phyloP scores from a whole-genome alignment of 2,797 vertebrate genomes.

The Decapterus maruadsi region DNA sequence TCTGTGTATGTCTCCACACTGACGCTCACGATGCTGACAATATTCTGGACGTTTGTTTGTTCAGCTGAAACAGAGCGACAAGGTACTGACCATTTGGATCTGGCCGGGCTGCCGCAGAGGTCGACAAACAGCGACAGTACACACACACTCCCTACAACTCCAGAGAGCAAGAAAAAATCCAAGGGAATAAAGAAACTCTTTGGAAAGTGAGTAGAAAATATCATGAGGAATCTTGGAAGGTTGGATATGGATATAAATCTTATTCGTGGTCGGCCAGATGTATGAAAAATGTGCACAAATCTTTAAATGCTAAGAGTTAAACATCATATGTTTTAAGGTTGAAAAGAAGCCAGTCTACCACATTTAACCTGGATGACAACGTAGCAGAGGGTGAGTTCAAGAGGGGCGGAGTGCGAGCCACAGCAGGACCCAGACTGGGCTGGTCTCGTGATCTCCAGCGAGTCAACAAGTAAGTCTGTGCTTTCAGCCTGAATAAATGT shows the following conservation, averaged over 20 bases:
- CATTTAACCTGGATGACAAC: constrained; percentile 95
- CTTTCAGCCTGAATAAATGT: constrained; percentile 49
- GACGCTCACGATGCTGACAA: constrained; percentile 24
- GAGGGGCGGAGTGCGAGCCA: constrained; percentile 95
- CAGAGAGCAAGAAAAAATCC: constrained; percentile 94
- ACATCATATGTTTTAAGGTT: constrained; percentile 80
- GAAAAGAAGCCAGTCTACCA: constrained; percentile 96
- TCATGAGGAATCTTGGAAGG: background rate
- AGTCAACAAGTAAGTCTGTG: constrained; percentile 85
- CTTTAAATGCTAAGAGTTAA: background rate
- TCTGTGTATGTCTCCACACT: constrained; percentile 22
- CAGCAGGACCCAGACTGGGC: constrained; percentile 94
- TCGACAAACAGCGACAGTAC: constrained; percentile 86
- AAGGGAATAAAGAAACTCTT: constrained; percentile 96
- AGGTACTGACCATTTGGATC: constrained; percentile 92
- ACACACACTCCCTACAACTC: constrained; percentile 89
- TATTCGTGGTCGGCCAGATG: background rate
- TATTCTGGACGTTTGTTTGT: constrained; percentile 69
- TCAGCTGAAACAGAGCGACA: constrained; percentile 93
- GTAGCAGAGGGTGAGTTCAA: constrained; percentile 93
- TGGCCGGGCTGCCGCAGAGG: constrained; percentile 89
- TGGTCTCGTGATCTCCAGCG: constrained; percentile 97
- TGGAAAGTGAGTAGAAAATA: constrained; percentile 89
- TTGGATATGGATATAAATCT: background rate
- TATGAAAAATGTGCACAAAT: background rate